Base-by-base conservation (phyloP, 2,888 invertebrate genomes). In the Drosophila kambysellisi region DNA sequence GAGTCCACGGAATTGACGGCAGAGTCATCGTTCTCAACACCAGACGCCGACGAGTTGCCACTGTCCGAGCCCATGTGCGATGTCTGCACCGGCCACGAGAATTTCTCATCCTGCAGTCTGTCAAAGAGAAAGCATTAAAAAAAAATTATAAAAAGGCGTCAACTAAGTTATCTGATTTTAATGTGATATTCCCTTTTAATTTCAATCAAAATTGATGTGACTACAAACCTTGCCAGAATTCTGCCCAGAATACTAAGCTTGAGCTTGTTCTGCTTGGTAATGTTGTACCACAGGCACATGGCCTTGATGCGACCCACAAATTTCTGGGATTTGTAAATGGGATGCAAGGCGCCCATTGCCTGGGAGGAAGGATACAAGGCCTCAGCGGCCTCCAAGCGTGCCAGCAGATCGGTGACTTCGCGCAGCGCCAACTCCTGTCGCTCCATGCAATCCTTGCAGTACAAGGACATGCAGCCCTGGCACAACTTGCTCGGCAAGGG, bases 221-320 rank as follows among this genome's bases (percentile, higher is more conserved):
- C 54, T 66, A 46, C 46, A 8, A 56, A 92, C 92, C 92, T 87
- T 48, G 92, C 92, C 74, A 97, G 92, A 86, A 97, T 94, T 91
- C 95, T 95, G 0, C 96, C 95, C 85, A 97, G 93, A 72, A 97
- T 95, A 73, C 96, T 94, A 79, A 98, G 93, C 93, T 97, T 97
- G 62, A 97, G 94, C 58, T 97, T 95, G 92, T 98, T 96, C 92
- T 97, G 97, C 82, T 95, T 95, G 0, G 97, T 97, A 92, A 97
- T 96, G 93, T 98, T 99, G 92, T 96, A 97, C 98, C 98, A 99
- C 4, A 98, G 94, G 89, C 97, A 97, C 95, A 98, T 96, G 15
- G 97, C 96, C 94, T 95, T 94, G 37, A 94, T 93, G 43, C 92
- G 92, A 3, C 92, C 92, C 51, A 93, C 91, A 85, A 93, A 93